phyloP scores from a whole-genome alignment of 2,113 vertebrate species.

The Cisticola juncidis region DNA sequence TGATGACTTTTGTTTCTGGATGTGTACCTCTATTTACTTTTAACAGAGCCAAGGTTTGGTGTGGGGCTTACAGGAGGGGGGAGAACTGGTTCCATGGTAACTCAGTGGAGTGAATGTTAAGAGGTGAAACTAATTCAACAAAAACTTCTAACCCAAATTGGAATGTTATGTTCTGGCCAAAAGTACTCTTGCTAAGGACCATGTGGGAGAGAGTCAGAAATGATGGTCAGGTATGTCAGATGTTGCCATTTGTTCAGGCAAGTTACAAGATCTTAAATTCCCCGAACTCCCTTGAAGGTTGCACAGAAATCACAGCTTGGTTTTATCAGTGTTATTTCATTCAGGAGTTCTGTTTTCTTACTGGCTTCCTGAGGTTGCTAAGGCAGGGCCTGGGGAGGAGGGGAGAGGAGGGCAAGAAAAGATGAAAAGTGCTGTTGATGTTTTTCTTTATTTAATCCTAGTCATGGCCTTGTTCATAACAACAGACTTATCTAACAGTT shows the following conservation, averaged over 20 bases:
- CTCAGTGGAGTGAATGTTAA: neutral
- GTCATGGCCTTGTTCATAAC: neutral
- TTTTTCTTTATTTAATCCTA: neutral
- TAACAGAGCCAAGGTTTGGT: neutral
- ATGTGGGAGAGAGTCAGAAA: neutral
- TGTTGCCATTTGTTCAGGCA: neutral
- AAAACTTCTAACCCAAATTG: neutral
- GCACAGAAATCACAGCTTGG: neutral
- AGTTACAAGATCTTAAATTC: neutral
- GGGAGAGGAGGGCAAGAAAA: neutral
- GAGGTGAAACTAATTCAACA: neutral
- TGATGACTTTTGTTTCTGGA: neutral
- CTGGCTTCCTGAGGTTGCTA: neutral
- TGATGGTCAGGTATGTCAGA: neutral
- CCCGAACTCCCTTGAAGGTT: neutral
- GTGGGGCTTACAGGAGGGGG: fast-evolving
- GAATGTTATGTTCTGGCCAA: neutral
- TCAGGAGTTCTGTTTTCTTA: neutral
- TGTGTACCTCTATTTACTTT: fast-evolving
- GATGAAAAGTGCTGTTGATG: neutral
- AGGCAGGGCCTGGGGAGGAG: neutral
- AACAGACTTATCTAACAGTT: neutral
- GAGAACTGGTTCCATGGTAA: neutral
- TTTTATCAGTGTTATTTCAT: neutral
- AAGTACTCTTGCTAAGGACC: neutral